Evolutionary conservation across 2,888 invertebrate species (phyloP).

Genomic region (Harpalus rufipes): DNA sequence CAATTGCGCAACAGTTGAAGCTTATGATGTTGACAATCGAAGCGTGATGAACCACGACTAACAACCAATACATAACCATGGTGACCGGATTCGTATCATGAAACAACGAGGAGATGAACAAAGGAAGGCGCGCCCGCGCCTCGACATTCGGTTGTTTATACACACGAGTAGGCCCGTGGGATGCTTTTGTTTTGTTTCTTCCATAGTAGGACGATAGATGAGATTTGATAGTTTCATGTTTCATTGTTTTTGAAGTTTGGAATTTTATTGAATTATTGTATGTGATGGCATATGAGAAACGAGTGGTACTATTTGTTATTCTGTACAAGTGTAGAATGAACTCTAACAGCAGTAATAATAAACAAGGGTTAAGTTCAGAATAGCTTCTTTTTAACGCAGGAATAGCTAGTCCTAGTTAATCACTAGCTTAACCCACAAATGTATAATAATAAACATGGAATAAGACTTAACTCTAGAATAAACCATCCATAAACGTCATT

Average conservation of each 20-base stretch:
- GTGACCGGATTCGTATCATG: conserved; percentile 22
- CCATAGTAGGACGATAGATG: conserved; percentile 7
- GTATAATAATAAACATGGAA: too few species aligned
- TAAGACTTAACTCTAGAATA: too few species aligned
- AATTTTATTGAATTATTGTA: too few species aligned
- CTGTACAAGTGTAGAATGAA: background rate
- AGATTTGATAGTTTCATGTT: background rate
- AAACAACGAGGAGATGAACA: conserved; percentile 27
- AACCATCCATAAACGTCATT: too few species aligned
- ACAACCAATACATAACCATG: conserved; percentile 16
- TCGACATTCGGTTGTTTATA: conserved; percentile 31
- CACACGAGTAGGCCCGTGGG: conserved; percentile 30
- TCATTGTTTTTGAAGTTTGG: background rate
- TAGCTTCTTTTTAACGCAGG: too few species aligned
- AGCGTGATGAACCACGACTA: conserved; percentile 25
- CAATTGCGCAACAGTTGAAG: conserved; percentile 39
- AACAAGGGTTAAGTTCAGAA: too few species aligned
- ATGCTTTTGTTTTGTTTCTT: conserved; percentile 35
- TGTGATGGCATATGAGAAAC: background rate
- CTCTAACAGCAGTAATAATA: too few species aligned
- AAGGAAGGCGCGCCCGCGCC: conserved; percentile 43
- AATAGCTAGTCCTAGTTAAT: too few species aligned
- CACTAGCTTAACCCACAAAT: too few species aligned
- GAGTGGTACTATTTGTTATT: background rate
- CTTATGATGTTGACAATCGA: conserved; percentile 43